Percentiles rank a stretch among this genome's conserved stretches.
Conservation (phyloP, 1,140 invertebrate genomes). For the Euwallacea similis region DNA sequence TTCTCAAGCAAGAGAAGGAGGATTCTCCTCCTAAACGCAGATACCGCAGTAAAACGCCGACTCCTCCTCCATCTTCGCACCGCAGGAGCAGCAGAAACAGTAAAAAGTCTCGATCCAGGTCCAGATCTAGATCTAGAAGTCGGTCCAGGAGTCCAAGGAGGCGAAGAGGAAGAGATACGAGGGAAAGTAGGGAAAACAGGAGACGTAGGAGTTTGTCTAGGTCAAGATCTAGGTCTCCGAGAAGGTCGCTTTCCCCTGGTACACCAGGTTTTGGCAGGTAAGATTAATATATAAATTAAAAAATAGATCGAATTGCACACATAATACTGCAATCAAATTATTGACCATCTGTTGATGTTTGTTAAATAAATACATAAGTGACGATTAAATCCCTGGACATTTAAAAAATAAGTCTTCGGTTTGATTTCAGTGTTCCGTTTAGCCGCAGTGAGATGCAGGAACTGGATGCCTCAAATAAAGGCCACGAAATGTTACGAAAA, state of each 20-base stretch:
- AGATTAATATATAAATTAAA: too few relatives aligned
- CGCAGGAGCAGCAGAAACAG: conserved; percentile 24
- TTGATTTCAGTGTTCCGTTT: conserved; percentile 40
- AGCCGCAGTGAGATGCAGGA: conserved; percentile 54
- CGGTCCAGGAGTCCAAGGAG: conserved; percentile 38
- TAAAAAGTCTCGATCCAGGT: conserved; percentile 47
- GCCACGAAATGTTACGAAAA: conserved; percentile 91
- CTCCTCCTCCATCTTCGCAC: conserved; percentile 39
- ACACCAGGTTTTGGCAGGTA: conserved; percentile 24
- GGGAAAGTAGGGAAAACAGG: conserved; percentile 23
- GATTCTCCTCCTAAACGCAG: conserved; percentile 72
- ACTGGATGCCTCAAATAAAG: conserved; percentile 87
- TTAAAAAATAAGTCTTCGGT: neutral
- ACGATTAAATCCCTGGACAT: neutral
- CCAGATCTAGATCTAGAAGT: conserved; percentile 53
- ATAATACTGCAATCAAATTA: too few relatives aligned
- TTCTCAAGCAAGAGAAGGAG: conserved; percentile 66
- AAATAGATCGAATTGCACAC: too few relatives aligned
- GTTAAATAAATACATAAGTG: too few relatives aligned
- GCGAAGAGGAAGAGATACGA: conserved; percentile 25
- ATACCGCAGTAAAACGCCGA: conserved; percentile 65
- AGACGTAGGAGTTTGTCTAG: conserved; percentile 55
- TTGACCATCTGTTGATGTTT: too few relatives aligned
- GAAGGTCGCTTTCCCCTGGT: conserved; percentile 17
- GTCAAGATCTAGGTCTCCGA: conserved; percentile 58